These are phyloP conservation scores for Uria lomvia DNA, from an alignment of 2,113 vertebrate species.

Conservation along the genomic window DNA sequence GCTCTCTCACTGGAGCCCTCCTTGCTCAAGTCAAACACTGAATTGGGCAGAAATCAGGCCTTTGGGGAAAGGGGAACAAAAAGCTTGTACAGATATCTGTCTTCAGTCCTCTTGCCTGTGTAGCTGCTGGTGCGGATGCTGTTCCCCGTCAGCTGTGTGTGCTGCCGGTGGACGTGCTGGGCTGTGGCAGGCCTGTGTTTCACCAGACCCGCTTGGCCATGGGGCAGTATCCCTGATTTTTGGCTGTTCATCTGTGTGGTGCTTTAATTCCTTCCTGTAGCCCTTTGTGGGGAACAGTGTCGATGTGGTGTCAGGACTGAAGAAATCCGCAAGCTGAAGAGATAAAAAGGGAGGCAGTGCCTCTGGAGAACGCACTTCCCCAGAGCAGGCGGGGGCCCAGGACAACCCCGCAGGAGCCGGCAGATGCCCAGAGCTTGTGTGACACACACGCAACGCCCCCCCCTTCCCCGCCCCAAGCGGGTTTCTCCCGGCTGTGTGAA, in stretches of 20 bases:
- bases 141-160: not conserved
- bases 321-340: too few relatives aligned
- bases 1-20: not conserved
- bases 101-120: not conserved
- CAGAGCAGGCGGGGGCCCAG: accelerated
- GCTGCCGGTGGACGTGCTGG: accelerated
- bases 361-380: accelerated
- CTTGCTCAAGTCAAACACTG: not conserved
- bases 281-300: too few relatives aligned
- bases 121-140: not conserved
- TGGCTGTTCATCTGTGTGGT: too few relatives aligned
- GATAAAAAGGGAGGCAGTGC: not conserved
- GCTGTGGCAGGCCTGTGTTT: not conserved
- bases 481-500: accelerated
- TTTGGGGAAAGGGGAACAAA: not conserved
- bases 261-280: not conserved
- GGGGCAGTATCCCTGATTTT: accelerated
- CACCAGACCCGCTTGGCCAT: accelerated
- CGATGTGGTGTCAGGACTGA: not conserved
- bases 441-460: too few relatives aligned
- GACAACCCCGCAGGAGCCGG: not conserved
- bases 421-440: not conserved
- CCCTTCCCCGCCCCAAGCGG: not conserved
- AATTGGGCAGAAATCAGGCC: not conserved
- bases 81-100: not conserved